A percentile compares a stretch with the other conserved stretches of the same genome.
Evolutionary conservation across 2,888 invertebrate genomes (phyloP).

Genomic region (Sisyra terminalis): DNA sequence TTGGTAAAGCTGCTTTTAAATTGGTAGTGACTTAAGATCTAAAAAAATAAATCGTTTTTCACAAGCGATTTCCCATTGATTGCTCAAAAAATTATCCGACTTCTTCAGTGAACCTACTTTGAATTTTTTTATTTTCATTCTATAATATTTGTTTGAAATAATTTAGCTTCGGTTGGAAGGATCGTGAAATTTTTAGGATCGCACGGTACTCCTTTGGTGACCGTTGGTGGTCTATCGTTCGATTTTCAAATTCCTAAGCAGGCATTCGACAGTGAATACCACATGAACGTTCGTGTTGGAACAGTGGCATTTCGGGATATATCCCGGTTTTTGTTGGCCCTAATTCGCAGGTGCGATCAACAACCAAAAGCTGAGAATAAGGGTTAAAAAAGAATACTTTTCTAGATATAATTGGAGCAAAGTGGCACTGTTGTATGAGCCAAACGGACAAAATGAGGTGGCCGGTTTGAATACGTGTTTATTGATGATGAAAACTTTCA

Average conservation of each 20-base stretch:
- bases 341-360: slow-evolving; percentile 3
- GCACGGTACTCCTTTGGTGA: slow-evolving; percentile 57
- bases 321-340: slow-evolving; percentile 20
- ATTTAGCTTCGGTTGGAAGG: slow-evolving; percentile 64
- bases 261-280: slow-evolving; percentile 55
- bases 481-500: slow-evolving; percentile 56
- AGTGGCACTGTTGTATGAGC: slow-evolving; percentile 58
- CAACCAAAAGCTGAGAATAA: neutral
- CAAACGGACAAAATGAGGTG: slow-evolving; percentile 44
- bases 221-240: slow-evolving; percentile 64
- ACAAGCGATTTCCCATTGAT: slow-evolving; percentile 1
- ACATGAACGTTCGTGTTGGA: slow-evolving; percentile 60
- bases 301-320: slow-evolving; percentile 55
- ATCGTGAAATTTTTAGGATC: slow-evolving; percentile 60
- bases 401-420: slow-evolving; percentile 57
- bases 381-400: slow-evolving; percentile 9
- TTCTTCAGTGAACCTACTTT: neutral
- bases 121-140: neutral
- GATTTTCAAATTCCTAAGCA: slow-evolving; percentile 62
- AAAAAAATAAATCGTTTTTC: slow-evolving; percentile 6
- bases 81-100: neutral
- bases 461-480: slow-evolving; percentile 61
- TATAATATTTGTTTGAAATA: slow-evolving; percentile 15
- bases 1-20: no score
- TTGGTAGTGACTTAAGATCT: no score